Conservation (phyloP, 2,888 invertebrate genomes). For the Apamea anceps region DNA sequence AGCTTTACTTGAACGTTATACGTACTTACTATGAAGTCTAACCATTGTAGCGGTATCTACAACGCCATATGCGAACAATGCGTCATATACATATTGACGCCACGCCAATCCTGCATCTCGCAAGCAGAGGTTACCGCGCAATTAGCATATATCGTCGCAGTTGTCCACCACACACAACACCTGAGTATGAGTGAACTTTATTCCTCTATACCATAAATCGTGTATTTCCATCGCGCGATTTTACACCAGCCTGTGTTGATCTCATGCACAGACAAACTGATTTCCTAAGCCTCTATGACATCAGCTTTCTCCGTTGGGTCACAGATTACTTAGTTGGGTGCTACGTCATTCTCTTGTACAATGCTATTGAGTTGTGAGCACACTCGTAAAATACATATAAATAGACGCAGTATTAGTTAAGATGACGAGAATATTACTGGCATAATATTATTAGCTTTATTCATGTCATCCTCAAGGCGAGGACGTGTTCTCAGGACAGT, state of each 20-base stretch:
- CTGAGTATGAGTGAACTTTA: no score
- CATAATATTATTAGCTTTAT: background rate
- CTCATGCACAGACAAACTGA: slow-evolving; percentile 32
- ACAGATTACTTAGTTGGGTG: no score
- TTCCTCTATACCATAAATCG: background rate
- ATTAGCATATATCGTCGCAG: no score
- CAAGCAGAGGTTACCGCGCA: no score
- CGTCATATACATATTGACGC: no score
- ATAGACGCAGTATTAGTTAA: slow-evolving; percentile 20
- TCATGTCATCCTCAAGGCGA: background rate
- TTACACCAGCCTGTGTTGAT: background rate
- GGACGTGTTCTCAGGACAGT: background rate
- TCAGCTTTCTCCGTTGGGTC: slow-evolving; percentile 40
- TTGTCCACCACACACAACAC: no score
- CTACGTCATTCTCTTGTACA: slow-evolving; percentile 44
- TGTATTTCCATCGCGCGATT: background rate
- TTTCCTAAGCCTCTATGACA: slow-evolving; percentile 42
- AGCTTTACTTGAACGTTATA: background rate
- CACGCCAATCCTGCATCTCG: no score
- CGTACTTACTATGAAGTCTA: background rate
- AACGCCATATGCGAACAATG: no score
- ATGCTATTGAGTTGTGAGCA: slow-evolving; percentile 41
- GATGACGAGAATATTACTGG: background rate
- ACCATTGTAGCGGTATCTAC: no score
- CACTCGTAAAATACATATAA: slow-evolving; percentile 25